These are phyloP conservation scores for Caenorhabditis tropicalis DNA, from an alignment of 1,140 invertebrate species.

Conservation along the genomic window DNA sequence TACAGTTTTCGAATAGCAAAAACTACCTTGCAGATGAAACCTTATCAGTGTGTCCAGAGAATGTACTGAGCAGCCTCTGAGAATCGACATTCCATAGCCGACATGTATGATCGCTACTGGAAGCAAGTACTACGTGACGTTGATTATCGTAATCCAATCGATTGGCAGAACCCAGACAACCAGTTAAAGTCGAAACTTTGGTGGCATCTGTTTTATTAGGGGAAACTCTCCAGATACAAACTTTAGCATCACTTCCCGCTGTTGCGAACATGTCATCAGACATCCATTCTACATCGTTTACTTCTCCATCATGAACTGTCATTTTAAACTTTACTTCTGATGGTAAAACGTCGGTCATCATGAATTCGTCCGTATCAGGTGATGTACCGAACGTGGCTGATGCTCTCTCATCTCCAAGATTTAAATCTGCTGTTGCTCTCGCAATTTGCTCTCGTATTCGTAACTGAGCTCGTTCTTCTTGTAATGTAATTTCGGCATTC, in stretches of 20 bases:
- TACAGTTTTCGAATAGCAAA: neutral
- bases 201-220: slow-evolving; percentile 38
- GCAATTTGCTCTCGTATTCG: slow-evolving; percentile 41
- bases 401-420: neutral
- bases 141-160: slow-evolving; percentile 48
- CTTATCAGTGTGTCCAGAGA: slow-evolving; percentile 10
- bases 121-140: neutral
- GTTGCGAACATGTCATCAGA: slow-evolving; percentile 50
- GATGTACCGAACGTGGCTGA: neutral
- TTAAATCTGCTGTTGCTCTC: slow-evolving; percentile 32
- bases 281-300: slow-evolving; percentile 52
- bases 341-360: slow-evolving; percentile 46
- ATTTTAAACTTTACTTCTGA: slow-evolving; percentile 47
- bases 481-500: slow-evolving; percentile 30
- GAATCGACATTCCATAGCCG: slow-evolving; percentile 54
- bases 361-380: neutral
- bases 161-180: slow-evolving; percentile 32
- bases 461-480: slow-evolving; percentile 1
- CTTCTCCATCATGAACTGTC: slow-evolving; percentile 54
- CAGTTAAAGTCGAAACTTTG: slow-evolving; percentile 14
- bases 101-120: slow-evolving; percentile 40
- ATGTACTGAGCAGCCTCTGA: slow-evolving; percentile 36
- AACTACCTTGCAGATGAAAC: slow-evolving; percentile 17
- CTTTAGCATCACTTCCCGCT: slow-evolving; percentile 44
- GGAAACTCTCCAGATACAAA: slow-evolving; percentile 51